phyloP scores from a whole-genome alignment of 2,888 invertebrate genomes.

The Paralinhomoeus sp. region DNA sequence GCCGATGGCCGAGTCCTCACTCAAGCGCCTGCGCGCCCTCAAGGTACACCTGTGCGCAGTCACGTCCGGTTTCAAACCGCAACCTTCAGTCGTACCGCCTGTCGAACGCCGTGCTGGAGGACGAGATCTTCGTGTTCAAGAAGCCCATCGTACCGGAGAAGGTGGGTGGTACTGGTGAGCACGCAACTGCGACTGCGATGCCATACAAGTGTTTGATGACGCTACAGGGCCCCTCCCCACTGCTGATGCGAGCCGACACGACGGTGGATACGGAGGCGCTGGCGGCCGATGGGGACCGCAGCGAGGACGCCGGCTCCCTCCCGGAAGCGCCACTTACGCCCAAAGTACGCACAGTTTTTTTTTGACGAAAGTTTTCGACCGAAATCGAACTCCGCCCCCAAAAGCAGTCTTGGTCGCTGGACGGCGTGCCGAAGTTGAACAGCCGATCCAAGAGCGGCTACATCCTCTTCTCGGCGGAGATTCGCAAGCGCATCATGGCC shows the following conservation, averaged over 20 bases:
- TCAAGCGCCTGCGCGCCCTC: not conserved
- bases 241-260: slow-evolving; percentile 22
- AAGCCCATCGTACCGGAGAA: slow-evolving; percentile 31
- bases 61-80: not conserved
- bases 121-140: slow-evolving; percentile 66
- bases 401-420: slow-evolving; percentile 15
- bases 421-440: slow-evolving; percentile 18
- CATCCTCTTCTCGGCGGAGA: slow-evolving; percentile 88
- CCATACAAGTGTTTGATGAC: too few relatives aligned
- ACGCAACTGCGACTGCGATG: too few relatives aligned
- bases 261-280: slow-evolving; percentile 11
- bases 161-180: slow-evolving; percentile 16
- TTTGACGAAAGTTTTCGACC: too few relatives aligned
- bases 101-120: slow-evolving; percentile 55
- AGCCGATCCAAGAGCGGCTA: slow-evolving; percentile 50
- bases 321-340: too few relatives aligned
- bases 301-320: not conserved
- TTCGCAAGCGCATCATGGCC: slow-evolving; percentile 66
- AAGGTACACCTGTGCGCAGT: not conserved
- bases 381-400: too few relatives aligned
- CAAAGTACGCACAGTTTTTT: too few relatives aligned
- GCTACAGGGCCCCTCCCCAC: slow-evolving; percentile 32
- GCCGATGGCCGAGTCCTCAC: not conserved
- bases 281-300: not conserved
- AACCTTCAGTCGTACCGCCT: slow-evolving; percentile 38